phyloP scores from a whole-genome alignment of 1,140 invertebrate species.

The Brachionus asplanchnoidis region DNA sequence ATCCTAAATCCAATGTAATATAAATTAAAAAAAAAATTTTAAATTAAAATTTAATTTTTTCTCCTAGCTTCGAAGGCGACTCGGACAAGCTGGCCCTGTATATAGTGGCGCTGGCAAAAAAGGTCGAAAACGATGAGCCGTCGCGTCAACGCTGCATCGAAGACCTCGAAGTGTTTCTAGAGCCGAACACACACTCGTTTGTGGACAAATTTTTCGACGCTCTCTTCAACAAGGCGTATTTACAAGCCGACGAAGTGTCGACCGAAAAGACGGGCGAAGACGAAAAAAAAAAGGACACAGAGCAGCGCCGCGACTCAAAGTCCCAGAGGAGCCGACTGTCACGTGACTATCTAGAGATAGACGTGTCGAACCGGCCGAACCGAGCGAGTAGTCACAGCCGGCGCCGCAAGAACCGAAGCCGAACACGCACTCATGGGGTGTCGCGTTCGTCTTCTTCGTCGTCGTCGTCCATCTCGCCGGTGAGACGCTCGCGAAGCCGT shows the following conservation, averaged over 20 bases:
- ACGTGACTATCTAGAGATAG: conserved; percentile 37
- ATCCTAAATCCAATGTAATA: conserved; percentile 27
- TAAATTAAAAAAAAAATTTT: neutral
- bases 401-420: conserved; percentile 2
- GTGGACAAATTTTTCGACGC: conserved; percentile 32
- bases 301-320: neutral
- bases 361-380: neutral
- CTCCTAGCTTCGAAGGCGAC: conserved; percentile 24
- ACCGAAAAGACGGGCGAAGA: neutral
- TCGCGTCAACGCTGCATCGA: conserved; percentile 24
- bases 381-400: conserved; percentile 2
- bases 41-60: neutral
- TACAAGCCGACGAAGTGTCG: neutral
- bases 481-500: neutral
- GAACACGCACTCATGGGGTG: neutral
- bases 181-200: conserved; percentile 21
- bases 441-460: conserved; percentile 30
- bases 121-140: conserved; percentile 33
- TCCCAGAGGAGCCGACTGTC: conserved; percentile 4
- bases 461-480: neutral
- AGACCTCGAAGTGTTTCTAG: conserved; percentile 38
- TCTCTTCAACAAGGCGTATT: conserved; percentile 12
- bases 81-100: conserved; percentile 26
- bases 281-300: neutral
- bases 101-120: conserved; percentile 12